phyloP scores from a whole-genome alignment of 2,113 vertebrate species.

The Esox niger region DNA sequence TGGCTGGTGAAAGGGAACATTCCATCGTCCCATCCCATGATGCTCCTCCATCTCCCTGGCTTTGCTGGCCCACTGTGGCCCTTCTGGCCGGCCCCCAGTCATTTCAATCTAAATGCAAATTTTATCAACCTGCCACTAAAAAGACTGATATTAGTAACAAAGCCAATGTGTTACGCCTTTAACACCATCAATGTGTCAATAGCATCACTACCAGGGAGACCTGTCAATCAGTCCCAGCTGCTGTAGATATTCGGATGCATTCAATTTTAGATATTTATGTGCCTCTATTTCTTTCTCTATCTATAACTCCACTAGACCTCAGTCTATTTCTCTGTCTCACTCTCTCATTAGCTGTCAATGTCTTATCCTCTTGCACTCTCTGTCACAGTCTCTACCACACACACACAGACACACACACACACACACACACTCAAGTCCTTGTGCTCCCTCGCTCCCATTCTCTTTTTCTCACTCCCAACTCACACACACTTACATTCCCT shows the following conservation, averaged over 20 bases:
- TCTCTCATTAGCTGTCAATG: background rate
- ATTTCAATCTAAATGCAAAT: conserved; percentile 78
- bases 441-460: conserved; percentile 7
- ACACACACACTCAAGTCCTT: conserved; percentile 9
- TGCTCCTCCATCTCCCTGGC: conserved; percentile 17
- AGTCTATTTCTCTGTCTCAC: conserved; percentile 8
- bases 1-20: background rate
- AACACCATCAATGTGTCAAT: conserved; percentile 47
- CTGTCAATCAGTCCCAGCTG: conserved; percentile 44
- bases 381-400: background rate
- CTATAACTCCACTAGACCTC: conserved; percentile 17
- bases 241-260: conserved; percentile 1
- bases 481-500: background rate
- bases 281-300: conserved; percentile 10
- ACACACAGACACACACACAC: background rate
- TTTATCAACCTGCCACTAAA: conserved; percentile 67
- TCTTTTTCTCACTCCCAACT: conserved; percentile 12
- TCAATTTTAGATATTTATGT: background rate
- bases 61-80: conserved; percentile 52
- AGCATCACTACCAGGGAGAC: conserved; percentile 33
- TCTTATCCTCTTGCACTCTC: background rate
- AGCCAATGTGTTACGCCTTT: conserved; percentile 54
- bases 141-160: conserved; percentile 72
- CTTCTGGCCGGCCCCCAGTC: conserved; percentile 61
- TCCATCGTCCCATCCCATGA: background rate